Base-by-base conservation (phyloP, 92 coral and sea anemone genomes). In the Epizoanthus scotinus region DNA sequence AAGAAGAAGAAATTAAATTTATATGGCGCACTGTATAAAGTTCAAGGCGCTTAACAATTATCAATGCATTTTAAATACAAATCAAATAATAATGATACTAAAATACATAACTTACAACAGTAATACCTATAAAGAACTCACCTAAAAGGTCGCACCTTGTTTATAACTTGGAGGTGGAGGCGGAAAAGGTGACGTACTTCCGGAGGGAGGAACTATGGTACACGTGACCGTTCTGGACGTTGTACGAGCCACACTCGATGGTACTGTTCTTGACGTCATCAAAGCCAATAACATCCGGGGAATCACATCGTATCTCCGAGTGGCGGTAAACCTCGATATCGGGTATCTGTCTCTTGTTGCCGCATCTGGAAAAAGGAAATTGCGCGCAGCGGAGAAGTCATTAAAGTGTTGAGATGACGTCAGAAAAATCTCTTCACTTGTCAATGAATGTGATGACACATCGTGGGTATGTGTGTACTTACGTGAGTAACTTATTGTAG, bases 301-400 rank as follows among this genome's bases (percentile, higher is more conserved):
- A 93, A 73, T 95, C 98, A 24, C 94, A 73, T 78, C 86, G 91
- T 62, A 93, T 78, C 34, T 75, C 81, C 22, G 99, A 91, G 53
- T 95, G 99, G 60, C 98, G 99, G 70, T 93, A 95, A 52, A 95
- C 93, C 85, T 95, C 98, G 54, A 95, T 95, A 84, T 94, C 93
- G 70, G 98, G 93, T 80, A 91, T 86, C 84, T 86, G 85, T 65
- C 91, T 88, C 77, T 87, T 91, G 61, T 79, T 77, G 58, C 90
- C 79, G 60, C 90, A 88, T 80, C 85, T 88, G 67, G 52, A n/a
- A 36, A 70, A 55, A 20, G 24, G 65, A 25, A 62, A 18, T 13
- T 6, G 34, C 15, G 28, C 6, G 28, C 28, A 31, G 34, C 22
- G 3, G 28, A 47, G 52, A 47, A 47, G 52, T 47, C 52, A 47